These are phyloP conservation scores for Acinonyx jubatus DNA, from an alignment of 2,113 vertebrate species.

Conservation along the genomic window DNA sequence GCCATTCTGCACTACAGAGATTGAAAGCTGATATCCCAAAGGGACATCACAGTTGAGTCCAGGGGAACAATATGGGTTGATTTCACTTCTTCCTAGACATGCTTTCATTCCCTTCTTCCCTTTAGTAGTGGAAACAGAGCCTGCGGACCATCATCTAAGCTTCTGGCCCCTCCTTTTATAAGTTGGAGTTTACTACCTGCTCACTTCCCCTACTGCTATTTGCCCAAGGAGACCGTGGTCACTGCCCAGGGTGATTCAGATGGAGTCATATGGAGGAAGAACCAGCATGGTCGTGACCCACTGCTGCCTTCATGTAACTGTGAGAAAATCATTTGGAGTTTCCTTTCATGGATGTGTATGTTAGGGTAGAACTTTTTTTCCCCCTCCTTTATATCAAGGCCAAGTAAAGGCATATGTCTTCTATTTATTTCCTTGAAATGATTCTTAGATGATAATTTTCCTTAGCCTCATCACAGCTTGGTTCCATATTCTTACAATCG, in stretches of 20 bases:
- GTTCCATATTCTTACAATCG: slow-evolving; percentile 8
- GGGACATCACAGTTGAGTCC: background rate
- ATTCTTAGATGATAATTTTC: slow-evolving; percentile 41
- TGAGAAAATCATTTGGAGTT: background rate
- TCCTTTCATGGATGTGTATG: background rate
- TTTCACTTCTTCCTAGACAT: background rate
- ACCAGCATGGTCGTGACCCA: background rate
- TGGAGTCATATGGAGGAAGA: background rate
- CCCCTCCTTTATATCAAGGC: background rate
- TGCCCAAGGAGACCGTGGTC: background rate
- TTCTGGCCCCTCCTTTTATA: background rate
- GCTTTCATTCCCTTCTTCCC: background rate
- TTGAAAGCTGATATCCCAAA: background rate
- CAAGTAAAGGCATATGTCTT: background rate
- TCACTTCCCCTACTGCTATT: background rate
- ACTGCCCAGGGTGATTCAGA: background rate
- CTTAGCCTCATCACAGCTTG: slow-evolving; percentile 41
- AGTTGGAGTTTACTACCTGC: background rate
- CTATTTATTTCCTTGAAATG: slow-evolving; percentile 7
- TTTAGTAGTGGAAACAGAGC: background rate
- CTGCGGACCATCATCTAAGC: background rate
- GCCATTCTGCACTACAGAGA: background rate
- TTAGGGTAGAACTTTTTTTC: background rate
- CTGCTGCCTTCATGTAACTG: background rate
- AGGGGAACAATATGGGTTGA: background rate